These are phyloP conservation scores for Pseudopipra pipra DNA, from an alignment of 2,113 vertebrate genomes.

Conservation along the genomic window DNA sequence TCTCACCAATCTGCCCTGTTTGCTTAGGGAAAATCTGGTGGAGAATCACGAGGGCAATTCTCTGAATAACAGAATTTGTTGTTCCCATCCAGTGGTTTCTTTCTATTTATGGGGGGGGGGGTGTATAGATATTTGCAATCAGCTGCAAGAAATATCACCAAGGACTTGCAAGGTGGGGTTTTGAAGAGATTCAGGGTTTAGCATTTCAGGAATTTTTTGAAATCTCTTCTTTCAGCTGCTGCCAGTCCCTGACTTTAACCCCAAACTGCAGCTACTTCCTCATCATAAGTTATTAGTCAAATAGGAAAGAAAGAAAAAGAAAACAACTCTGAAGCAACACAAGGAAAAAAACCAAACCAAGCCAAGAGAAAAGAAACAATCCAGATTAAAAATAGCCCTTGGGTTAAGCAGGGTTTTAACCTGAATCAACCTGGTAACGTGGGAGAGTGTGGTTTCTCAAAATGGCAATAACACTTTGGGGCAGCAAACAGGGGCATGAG, in stretches of 20 bases:
- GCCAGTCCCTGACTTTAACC: not conserved
- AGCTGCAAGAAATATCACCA: not conserved
- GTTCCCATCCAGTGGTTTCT: not conserved
- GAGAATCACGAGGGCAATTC: not conserved
- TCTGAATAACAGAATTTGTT: not conserved
- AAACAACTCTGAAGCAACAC: rapidly evolving
- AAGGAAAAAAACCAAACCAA: not conserved
- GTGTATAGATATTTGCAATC: not conserved
- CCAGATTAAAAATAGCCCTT: not conserved
- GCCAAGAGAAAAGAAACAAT: not conserved
- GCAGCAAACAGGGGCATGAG: not conserved
- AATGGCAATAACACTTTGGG: not conserved
- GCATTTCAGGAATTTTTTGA: not conserved
- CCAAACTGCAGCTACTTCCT: not conserved
- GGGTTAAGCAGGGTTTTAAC: not conserved
- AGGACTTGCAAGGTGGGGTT: not conserved
- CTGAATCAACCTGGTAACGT: not conserved
- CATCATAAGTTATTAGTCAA: not conserved
- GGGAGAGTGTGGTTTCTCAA: not conserved
- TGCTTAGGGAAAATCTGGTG: not conserved
- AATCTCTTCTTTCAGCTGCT: not conserved
- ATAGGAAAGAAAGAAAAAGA: not conserved
- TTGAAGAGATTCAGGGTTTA: not conserved
- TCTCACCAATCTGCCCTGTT: not conserved
- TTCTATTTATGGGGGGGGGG: not conserved